Conservation (phyloP, 2,888 invertebrate genomes). For the Cremastobaeus sp. region DNA sequence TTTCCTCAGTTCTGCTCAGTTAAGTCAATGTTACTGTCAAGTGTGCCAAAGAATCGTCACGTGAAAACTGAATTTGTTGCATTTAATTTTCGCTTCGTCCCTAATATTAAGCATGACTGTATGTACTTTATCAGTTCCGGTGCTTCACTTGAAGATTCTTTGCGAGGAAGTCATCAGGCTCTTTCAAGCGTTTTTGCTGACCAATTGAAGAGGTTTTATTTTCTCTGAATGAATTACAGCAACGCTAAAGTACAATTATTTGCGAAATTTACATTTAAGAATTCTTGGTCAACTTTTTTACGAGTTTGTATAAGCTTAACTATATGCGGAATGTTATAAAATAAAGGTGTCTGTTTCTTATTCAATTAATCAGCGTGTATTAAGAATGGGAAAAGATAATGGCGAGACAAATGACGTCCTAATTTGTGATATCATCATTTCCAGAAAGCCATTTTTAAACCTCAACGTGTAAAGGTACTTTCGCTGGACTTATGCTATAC, state of each 20-base stretch:
- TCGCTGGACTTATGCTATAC: slow-evolving; percentile 12
- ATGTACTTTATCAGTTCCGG: neutral
- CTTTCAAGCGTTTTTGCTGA: too few species aligned
- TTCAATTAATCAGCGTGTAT: too few species aligned
- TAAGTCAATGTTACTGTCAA: slow-evolving; percentile 6
- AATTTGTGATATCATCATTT: slow-evolving; percentile 29
- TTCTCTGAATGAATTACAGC: too few species aligned
- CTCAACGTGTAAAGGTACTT: neutral
- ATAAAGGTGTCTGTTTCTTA: slow-evolving; percentile 6
- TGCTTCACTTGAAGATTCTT: slow-evolving; percentile 43
- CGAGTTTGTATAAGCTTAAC: neutral
- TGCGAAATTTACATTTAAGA: neutral
- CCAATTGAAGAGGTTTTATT: too few species aligned
- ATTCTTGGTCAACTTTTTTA: neutral
- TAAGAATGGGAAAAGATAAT: too few species aligned
- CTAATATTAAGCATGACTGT: too few species aligned
- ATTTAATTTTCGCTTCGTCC: slow-evolving; percentile 12
- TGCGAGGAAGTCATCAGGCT: slow-evolving; percentile 9
- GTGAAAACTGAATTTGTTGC: slow-evolving; percentile 23
- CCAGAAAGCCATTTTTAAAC: neutral
- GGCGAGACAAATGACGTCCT: slow-evolving; percentile 29
- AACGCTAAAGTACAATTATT: too few species aligned
- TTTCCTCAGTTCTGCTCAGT: neutral
- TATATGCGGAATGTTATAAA: neutral
- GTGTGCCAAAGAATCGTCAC: slow-evolving; percentile 49